phyloP scores from a whole-genome alignment of 2,888 invertebrate species.

The Zootermopsis nevadensis region DNA sequence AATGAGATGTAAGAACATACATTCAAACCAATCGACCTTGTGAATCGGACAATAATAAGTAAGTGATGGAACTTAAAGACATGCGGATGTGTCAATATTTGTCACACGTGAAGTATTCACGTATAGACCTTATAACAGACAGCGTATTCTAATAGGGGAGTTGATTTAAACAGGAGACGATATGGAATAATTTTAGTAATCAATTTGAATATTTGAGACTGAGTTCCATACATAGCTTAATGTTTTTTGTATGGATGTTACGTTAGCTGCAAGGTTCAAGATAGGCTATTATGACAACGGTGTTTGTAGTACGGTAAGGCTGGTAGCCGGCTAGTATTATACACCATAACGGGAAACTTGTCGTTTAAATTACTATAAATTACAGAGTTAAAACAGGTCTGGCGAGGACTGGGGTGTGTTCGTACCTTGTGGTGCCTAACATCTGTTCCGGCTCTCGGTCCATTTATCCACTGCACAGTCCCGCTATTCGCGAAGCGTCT shows the following conservation, averaged over 20 bases:
- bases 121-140: no score
- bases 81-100: no score
- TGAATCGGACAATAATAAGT: no score
- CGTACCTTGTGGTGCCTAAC: not conserved
- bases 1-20: no score
- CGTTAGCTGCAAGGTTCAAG: not conserved
- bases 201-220: no score
- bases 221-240: no score
- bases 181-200: no score
- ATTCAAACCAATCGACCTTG: no score
- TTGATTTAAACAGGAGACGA: no score
- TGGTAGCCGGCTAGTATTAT: not conserved
- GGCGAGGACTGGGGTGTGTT: conserved; percentile 18
- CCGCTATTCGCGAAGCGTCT: not conserved
- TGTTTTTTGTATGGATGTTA: not conserved
- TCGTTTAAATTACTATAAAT: conserved; percentile 42
- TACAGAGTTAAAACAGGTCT: conserved; percentile 41
- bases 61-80: no score
- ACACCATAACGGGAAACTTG: conserved; percentile 34
- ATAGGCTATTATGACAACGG: not conserved
- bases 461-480: not conserved
- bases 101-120: no score
- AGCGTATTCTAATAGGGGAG: no score
- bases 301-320: not conserved
- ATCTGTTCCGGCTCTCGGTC: not conserved